A percentile compares a stretch with the other conserved stretches of the same genome.
Conservation (phyloP, 2,888 invertebrate species). For the Phytoseiulus persimilis region DNA sequence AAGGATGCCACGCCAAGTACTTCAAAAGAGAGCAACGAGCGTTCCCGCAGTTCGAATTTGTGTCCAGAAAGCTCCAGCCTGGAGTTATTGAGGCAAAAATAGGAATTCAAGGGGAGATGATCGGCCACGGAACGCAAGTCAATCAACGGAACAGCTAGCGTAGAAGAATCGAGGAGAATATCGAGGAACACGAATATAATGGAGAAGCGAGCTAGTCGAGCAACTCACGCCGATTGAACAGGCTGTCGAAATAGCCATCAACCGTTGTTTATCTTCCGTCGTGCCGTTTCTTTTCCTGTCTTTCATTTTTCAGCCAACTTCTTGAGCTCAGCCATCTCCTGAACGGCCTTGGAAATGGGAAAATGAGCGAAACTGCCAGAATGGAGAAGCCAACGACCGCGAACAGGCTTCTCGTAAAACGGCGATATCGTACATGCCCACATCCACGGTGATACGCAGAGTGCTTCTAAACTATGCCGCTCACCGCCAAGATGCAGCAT, state of each 20-base stretch:
- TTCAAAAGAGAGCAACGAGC: too few relatives aligned
- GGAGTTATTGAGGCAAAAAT: too few relatives aligned
- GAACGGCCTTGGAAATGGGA: neutral
- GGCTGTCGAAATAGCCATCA: neutral
- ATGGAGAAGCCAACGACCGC: neutral
- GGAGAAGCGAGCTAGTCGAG: neutral
- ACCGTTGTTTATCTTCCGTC: neutral
- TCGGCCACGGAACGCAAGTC: too few relatives aligned
- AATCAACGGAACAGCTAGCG: too few relatives aligned
- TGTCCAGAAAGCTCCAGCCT: too few relatives aligned
- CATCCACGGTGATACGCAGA: neutral
- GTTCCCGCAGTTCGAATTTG: too few relatives aligned
- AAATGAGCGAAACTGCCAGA: neutral
- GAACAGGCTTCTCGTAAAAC: neutral
- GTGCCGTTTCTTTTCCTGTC: neutral
- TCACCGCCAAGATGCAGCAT: neutral
- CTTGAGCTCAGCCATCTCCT: neutral
- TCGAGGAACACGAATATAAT: neutral
- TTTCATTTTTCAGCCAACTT: neutral
- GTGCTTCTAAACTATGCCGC: neutral
- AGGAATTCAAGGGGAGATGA: too few relatives aligned
- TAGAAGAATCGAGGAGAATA: too few relatives aligned
- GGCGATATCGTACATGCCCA: neutral
- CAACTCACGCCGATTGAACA: neutral
- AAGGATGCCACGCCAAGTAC: too few relatives aligned